phyloP scores from a whole-genome alignment of 2,888 invertebrate species.

The Eristalis pertinax region DNA sequence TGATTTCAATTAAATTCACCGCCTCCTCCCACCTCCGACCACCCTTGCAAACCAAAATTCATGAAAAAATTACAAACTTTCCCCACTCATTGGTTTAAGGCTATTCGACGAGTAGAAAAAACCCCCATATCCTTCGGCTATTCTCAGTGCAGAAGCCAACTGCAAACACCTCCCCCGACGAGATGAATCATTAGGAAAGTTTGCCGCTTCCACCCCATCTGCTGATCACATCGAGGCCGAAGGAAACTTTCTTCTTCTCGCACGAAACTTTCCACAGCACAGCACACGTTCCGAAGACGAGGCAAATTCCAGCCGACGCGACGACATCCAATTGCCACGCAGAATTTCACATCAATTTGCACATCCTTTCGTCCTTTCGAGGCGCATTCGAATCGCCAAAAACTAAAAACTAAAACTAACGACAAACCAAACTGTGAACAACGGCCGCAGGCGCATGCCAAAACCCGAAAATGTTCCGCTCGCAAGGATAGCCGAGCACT shows the following conservation, averaged over 20 bases:
- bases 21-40: neutral
- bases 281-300: neutral
- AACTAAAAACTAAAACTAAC: conserved; percentile 60
- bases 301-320: neutral
- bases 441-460: conserved; percentile 42
- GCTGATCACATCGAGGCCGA: no score
- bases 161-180: neutral
- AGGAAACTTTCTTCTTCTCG: neutral
- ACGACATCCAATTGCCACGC: neutral
- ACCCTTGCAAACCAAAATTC: neutral
- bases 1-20: neutral
- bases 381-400: neutral
- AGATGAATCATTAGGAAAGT: conserved; percentile 48
- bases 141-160: neutral
- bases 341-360: conserved; percentile 5
- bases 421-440: conserved; percentile 60
- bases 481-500: conserved; percentile 11
- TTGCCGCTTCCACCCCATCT: neutral
- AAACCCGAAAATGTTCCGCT: neutral
- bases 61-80: conserved; percentile 7
- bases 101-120: neutral
- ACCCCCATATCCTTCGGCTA: conserved; percentile 15
- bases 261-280: neutral
- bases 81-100: conserved; percentile 9
- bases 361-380: conserved; percentile 14